These are phyloP conservation scores for Rhagologus leucostigma DNA, from an alignment of 2,113 vertebrate genomes.

Conservation along the genomic window DNA sequence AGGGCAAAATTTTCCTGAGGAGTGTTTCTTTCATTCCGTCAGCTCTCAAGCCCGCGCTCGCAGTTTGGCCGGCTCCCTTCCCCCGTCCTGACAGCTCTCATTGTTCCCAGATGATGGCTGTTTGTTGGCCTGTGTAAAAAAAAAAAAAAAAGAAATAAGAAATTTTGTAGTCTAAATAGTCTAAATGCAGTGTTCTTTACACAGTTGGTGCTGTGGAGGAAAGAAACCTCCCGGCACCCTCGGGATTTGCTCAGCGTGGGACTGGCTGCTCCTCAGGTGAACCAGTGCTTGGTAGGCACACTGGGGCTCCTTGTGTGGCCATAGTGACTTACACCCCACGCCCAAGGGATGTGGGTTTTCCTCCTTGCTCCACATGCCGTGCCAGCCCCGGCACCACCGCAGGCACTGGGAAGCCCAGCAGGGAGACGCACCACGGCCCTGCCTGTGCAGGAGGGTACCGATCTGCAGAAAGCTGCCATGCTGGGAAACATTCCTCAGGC, in stretches of 20 bases:
- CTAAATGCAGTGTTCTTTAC: not conserved
- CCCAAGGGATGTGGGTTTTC: not conserved
- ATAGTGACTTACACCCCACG: not conserved
- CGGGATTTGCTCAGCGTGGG: fast-evolving
- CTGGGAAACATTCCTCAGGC: not conserved
- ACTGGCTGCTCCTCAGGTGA: not conserved
- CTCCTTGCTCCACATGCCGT: not conserved
- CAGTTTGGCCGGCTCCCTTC: conserved; percentile 2
- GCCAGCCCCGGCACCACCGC: fast-evolving
- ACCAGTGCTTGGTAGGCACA: not conserved
- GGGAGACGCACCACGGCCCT: not conserved
- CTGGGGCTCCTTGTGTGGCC: not conserved
- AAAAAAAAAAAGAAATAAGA: not conserved
- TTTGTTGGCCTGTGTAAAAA: not conserved
- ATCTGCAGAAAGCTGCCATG: not conserved
- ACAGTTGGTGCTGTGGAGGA: not conserved
- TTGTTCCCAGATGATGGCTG: conserved; percentile 48
- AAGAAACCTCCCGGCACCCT: not conserved
- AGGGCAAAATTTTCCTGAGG: not conserved
- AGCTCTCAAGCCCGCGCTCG: fast-evolving
- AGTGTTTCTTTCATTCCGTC: not conserved
- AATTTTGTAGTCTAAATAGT: not conserved
- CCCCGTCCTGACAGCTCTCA: conserved; percentile 37
- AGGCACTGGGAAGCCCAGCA: not conserved
- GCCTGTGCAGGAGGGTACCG: not conserved